Percentiles rank a stretch among this genome's conserved stretches.
phyloP scores from a whole-genome alignment of 2,888 invertebrate genomes.

The Tinea trinotella region DNA sequence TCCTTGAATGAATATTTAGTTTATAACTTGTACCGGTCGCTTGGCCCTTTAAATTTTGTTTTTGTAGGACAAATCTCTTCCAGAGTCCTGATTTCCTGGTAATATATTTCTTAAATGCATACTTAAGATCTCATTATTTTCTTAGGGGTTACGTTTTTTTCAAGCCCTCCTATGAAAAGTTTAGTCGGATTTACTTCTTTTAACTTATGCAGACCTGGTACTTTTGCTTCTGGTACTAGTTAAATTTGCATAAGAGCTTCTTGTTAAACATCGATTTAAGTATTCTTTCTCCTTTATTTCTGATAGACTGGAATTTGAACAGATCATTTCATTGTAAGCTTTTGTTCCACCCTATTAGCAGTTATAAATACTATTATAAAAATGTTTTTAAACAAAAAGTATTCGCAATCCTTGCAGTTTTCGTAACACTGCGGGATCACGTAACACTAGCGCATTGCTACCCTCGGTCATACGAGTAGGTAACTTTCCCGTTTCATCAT shows the following conservation, averaged over 20 bases:
- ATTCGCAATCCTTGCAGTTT: neutral
- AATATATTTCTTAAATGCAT: conserved; percentile 1
- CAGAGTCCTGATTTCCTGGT: conserved; percentile 2
- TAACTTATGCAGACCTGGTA: no score
- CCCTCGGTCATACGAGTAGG: neutral
- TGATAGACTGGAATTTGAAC: neutral
- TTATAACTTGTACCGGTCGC: neutral
- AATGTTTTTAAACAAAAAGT: no score
- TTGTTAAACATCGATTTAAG: neutral
- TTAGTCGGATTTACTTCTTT: no score
- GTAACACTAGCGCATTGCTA: conserved; percentile 17
- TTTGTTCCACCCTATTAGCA: no score
- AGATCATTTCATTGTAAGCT: no score
- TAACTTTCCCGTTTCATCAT: conserved; percentile 16
- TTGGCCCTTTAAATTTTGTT: neutral
- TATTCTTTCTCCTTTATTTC: neutral
- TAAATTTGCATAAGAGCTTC: no score
- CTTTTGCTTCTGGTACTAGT: no score
- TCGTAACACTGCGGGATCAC: conserved; percentile 15
- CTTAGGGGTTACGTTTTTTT: no score
- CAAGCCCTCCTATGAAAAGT: no score
- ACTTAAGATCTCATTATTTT: conserved; percentile 2
- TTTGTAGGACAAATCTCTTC: neutral
- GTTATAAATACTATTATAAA: no score
- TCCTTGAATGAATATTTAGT: conserved; percentile 5